These are phyloP conservation scores for Otus sunia DNA, from an alignment of 2,113 vertebrate species.

Conservation along the genomic window DNA sequence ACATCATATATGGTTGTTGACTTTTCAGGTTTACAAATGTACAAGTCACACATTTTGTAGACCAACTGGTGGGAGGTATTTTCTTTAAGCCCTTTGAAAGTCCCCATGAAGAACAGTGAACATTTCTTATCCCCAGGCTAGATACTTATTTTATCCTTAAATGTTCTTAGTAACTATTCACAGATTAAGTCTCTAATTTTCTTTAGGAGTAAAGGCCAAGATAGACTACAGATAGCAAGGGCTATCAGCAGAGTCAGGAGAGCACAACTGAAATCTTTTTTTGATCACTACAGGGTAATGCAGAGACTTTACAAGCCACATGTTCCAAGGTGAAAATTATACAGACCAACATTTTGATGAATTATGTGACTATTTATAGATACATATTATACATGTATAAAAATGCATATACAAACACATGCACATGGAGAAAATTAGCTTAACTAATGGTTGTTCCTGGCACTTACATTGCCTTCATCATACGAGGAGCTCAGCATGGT, in stretches of 20 bases:
- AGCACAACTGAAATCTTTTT: neutral
- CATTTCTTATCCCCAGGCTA: constrained; percentile 48
- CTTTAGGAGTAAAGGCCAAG: neutral
- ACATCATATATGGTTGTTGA: constrained; percentile 51
- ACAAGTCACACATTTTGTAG: constrained; percentile 42
- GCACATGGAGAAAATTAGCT: neutral
- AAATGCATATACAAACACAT: neutral
- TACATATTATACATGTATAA: neutral
- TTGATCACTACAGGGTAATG: neutral
- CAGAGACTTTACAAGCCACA: neutral
- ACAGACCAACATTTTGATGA: neutral
- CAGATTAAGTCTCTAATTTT: constrained; percentile 20
- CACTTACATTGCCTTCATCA: neutral
- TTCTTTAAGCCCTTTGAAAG: constrained; percentile 61
- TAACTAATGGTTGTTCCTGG: neutral
- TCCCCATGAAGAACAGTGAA: constrained; percentile 29
- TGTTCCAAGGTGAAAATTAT: neutral
- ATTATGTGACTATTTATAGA: neutral
- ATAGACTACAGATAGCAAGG: neutral
- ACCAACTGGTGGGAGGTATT: constrained; percentile 52
- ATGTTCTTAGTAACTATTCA: constrained; percentile 30
- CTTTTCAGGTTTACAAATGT: constrained; percentile 47
- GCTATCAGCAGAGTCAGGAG: neutral
- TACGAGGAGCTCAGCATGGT: neutral
- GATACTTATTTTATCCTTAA: constrained; percentile 53